These are phyloP conservation scores for Lonchura striata DNA, from an alignment of 2,113 vertebrate genomes.

Conservation along the genomic window DNA sequence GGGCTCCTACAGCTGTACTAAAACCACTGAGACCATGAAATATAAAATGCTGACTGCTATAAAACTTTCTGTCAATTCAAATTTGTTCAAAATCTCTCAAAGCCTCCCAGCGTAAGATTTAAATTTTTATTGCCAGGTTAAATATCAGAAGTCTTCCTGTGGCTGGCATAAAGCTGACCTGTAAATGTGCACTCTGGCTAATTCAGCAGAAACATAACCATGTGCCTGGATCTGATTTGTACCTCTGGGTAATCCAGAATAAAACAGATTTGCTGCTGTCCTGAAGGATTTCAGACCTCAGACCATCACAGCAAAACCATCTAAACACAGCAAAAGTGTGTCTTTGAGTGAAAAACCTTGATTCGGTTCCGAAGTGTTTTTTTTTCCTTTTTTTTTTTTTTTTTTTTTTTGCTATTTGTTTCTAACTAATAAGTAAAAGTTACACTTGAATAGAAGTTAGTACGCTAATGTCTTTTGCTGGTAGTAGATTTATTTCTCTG, in stretches of 20 bases:
- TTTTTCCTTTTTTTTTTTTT: neutral
- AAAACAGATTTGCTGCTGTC: neutral
- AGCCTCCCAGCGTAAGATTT: neutral
- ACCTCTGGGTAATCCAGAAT: neutral
- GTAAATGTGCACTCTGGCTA: neutral
- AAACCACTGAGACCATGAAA: neutral
- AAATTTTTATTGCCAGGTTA: conserved; percentile 45
- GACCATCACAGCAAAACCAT: neutral
- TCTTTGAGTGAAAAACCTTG: neutral
- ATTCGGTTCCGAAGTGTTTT: neutral
- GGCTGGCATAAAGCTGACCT: conserved; percentile 8
- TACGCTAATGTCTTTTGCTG: neutral
- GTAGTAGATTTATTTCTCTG: neutral
- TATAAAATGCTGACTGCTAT: conserved; percentile 19
- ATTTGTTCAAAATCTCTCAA: conserved; percentile 39
- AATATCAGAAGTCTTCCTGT: neutral
- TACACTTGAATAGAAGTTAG: neutral
- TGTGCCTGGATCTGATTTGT: neutral
- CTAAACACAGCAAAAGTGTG: neutral
- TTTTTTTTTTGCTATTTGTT: neutral
- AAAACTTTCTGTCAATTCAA: conserved; percentile 53
- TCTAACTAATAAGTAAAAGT: neutral
- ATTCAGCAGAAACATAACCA: neutral
- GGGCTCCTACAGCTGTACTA: neutral
- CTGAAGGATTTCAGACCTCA: neutral